Evolutionary conservation across 1,140 invertebrate genomes (phyloP).

Genomic region (Pachyrhynchus sulphureomaculatus): DNA sequence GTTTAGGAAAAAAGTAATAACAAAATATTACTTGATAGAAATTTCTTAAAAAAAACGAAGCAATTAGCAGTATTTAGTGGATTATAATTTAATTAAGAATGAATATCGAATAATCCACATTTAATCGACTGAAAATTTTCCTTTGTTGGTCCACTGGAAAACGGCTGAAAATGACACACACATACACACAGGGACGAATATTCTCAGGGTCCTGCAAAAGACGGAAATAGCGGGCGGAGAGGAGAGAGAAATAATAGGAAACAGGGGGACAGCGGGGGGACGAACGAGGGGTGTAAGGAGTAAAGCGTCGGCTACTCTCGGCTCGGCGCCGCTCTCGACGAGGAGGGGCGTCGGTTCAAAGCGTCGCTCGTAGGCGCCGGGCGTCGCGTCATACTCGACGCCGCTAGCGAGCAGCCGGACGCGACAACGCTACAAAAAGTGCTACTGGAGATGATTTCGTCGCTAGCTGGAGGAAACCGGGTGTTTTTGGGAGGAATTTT

Average conservation of each 20-base stretch:
- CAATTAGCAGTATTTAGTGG: too few species aligned
- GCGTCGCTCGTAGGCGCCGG: conserved; percentile 25
- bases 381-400: conserved; percentile 29
- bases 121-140: not conserved
- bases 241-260: not conserved
- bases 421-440: conserved; percentile 31
- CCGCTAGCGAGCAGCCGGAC: conserved; percentile 25
- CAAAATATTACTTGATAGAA: too few species aligned
- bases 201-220: not conserved
- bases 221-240: not conserved
- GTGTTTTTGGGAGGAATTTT: not conserved
- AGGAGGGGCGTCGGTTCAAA: conserved; percentile 29
- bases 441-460: conserved; percentile 26
- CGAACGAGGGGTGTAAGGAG: conserved; percentile 2
- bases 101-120: too few species aligned
- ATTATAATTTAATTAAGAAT: too few species aligned
- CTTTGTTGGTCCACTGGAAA: not conserved
- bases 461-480: conserved; percentile 14
- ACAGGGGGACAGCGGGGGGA: not conserved
- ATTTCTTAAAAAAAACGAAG: too few species aligned
- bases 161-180: conserved; percentile 19
- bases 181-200: not conserved
- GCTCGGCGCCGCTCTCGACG: conserved; percentile 27
- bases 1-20: too few species aligned
- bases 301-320: conserved; percentile 30